Evolutionary conservation across 2,113 vertebrate genomes (phyloP).

Genomic region (Aldabrachelys gigantea): DNA sequence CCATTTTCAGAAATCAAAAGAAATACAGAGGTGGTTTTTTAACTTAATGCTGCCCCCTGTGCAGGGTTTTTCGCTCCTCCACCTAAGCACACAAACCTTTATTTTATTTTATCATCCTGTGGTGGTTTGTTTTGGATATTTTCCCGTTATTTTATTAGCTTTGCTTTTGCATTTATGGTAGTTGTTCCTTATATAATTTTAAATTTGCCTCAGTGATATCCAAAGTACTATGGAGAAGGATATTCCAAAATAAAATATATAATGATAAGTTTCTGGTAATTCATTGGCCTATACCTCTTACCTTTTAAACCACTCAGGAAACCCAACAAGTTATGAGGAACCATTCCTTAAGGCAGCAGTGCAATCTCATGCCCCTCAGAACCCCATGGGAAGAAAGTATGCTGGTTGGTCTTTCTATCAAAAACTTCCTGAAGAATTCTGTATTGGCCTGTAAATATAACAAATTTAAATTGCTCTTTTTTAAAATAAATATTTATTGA

Average conservation of each 20-base stretch:
- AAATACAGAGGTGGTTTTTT: constrained; percentile 5
- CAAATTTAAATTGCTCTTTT: neutral
- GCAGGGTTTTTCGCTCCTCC: neutral
- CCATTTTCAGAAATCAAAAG: neutral
- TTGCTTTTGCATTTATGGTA: neutral
- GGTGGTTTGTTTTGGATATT: constrained; percentile 10
- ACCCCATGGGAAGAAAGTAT: neutral
- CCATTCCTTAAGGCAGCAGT: neutral
- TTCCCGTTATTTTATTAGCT: constrained; percentile 1
- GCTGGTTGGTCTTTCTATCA: neutral
- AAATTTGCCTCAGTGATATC: neutral
- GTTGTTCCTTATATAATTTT: neutral
- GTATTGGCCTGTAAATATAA: neutral
- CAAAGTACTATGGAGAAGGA: neutral
- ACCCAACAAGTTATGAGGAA: neutral
- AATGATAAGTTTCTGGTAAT: constrained; percentile 28
- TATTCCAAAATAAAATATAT: constrained; percentile 34
- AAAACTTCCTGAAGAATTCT: neutral
- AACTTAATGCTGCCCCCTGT: neutral
- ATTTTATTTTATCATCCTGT: constrained; percentile 8
- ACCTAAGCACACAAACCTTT: neutral
- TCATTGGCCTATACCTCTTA: neutral
- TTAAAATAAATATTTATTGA: neutral
- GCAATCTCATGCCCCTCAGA: neutral
- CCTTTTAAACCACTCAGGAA: constrained; percentile 1